Evolutionary conservation across 2,888 invertebrate genomes (phyloP).

Genomic region (Macrosiphum euphorbiae): DNA sequence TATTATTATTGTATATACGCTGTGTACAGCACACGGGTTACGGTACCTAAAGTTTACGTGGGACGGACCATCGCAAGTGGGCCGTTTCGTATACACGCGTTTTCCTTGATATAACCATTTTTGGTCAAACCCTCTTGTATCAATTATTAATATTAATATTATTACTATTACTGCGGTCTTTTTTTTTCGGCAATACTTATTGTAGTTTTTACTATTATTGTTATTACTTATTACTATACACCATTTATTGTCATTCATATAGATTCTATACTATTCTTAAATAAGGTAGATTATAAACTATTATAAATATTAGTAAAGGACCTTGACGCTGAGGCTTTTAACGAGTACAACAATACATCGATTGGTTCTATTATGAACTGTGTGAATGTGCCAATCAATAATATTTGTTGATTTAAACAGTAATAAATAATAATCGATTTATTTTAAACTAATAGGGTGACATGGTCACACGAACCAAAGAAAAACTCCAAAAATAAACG

Average conservation of each 20-base stretch:
- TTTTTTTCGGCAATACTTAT: not conserved
- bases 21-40: not conserved
- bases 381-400: slow-evolving; percentile 8
- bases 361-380: not conserved
- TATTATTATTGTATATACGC: not conserved
- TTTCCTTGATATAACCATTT: slow-evolving; percentile 62
- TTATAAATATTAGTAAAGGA: not conserved
- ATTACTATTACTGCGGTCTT: slow-evolving; percentile 20
- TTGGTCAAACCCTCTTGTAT: slow-evolving; percentile 50
- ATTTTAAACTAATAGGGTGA: not conserved
- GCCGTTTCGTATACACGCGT: slow-evolving; percentile 22
- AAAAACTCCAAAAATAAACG: not conserved
- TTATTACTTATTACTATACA: not conserved
- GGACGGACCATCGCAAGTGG: slow-evolving; percentile 46
- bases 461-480: not conserved
- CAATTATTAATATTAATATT: slow-evolving; percentile 7
- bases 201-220: not conserved
- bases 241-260: not conserved
- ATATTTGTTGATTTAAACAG: slow-evolving; percentile 30
- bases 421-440: slow-evolving; percentile 1
- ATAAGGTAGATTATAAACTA: not conserved
- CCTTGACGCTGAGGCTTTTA: slow-evolving; percentile 2
- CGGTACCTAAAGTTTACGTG: slow-evolving; percentile 2
- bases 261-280: not conserved
- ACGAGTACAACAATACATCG: slow-evolving; percentile 6